A percentile compares a stretch with the other conserved stretches of the same genome.
Conservation (phyloP, 2,797 vertebrate species). For the Hipposideros larvatus region DNA sequence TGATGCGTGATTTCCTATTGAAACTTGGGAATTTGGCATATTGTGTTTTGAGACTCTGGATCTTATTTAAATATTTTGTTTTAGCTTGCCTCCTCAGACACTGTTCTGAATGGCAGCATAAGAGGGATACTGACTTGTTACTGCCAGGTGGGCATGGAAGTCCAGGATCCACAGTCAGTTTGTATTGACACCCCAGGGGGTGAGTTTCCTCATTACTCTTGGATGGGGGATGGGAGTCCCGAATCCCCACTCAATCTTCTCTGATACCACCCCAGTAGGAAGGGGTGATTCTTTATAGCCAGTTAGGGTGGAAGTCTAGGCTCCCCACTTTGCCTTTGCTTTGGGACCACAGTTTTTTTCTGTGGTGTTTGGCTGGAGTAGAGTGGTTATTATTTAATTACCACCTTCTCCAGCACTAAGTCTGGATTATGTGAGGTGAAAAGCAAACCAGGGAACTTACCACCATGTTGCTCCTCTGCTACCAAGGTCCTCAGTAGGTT, state of each 20-base stretch:
- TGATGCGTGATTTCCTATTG: slow-evolving; percentile 34
- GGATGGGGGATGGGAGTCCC: neutral
- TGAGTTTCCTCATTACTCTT: slow-evolving; percentile 25
- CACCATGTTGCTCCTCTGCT: neutral
- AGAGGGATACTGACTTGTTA: slow-evolving; percentile 20
- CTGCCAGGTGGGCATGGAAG: neutral
- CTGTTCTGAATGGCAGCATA: neutral
- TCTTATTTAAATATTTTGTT: slow-evolving; percentile 51
- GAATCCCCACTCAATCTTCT: neutral
- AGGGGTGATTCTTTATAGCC: neutral
- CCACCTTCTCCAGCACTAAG: neutral
- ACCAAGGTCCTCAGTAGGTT: neutral
- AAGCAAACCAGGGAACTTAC: slow-evolving; percentile 17
- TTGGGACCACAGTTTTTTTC: slow-evolving; percentile 27
- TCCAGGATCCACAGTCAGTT: neutral
- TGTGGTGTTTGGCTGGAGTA: slow-evolving; percentile 32
- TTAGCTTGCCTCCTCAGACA: slow-evolving; percentile 50
- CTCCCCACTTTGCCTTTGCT: slow-evolving; percentile 52
- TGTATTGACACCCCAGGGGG: neutral
- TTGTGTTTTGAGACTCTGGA: slow-evolving; percentile 12
- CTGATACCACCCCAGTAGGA: neutral
- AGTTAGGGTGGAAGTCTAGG: slow-evolving; percentile 26
- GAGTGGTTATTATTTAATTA: slow-evolving; percentile 39
- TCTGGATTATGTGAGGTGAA: slow-evolving; percentile 26
- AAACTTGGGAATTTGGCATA: neutral